phyloP scores from a whole-genome alignment of 2,113 vertebrate species.

The Pluvianellus socialis region DNA sequence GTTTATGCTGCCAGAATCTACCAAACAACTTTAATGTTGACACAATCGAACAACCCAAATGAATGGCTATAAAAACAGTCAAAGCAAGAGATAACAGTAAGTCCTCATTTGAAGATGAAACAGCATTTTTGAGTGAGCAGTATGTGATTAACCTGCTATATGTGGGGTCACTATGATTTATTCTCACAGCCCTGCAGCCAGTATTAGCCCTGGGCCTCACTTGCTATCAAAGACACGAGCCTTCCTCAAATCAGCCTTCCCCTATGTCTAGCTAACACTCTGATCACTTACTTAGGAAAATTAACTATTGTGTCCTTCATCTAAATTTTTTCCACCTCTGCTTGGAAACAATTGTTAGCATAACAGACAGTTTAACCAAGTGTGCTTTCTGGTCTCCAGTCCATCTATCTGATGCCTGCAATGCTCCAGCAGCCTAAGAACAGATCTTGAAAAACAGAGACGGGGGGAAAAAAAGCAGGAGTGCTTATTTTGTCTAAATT shows the following conservation, averaged over 20 bases:
- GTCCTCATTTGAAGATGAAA: constrained; percentile 34
- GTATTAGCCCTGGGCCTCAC: not conserved
- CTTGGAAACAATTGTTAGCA: not conserved
- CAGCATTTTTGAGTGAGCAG: constrained; percentile 8
- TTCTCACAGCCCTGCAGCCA: not conserved
- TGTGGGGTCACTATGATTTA: not conserved
- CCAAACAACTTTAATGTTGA: not conserved
- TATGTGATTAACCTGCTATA: not conserved
- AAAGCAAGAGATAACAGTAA: constrained; percentile 2
- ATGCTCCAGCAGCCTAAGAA: not conserved
- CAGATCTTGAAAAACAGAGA: not conserved
- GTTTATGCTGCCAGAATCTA: not conserved
- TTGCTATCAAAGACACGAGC: not conserved
- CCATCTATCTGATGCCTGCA: not conserved
- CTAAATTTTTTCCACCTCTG: not conserved
- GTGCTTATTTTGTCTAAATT: constrained; percentile 21
- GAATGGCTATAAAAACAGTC: constrained; percentile 21
- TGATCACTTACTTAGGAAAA: not conserved
- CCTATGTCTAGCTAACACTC: not conserved
- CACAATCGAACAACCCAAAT: constrained; percentile 10
- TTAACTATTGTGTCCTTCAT: not conserved
- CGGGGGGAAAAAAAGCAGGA: not conserved
- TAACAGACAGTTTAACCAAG: not conserved
- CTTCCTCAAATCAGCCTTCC: not conserved
- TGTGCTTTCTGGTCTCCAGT: not conserved